phyloP scores from a whole-genome alignment of 2,888 invertebrate species.

The Macaria notata region DNA sequence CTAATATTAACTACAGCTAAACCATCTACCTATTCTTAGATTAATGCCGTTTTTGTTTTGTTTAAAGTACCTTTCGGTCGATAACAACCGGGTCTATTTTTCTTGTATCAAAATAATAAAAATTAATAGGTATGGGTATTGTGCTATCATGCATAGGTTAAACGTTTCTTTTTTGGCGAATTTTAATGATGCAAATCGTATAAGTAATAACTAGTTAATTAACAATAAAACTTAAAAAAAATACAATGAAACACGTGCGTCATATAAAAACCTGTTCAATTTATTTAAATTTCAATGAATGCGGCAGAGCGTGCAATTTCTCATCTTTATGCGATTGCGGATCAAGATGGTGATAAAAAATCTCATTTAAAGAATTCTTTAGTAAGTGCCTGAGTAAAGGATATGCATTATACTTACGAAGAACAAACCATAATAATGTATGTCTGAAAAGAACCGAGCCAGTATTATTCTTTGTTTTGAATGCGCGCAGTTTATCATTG shows the following conservation, averaged over 20 bases:
- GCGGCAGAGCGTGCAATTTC: slow-evolving; percentile 4
- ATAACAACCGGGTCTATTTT: no score
- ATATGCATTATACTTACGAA: not conserved
- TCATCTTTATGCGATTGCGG: slow-evolving; percentile 9
- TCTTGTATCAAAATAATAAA: no score
- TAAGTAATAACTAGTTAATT: not conserved
- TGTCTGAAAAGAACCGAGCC: not conserved
- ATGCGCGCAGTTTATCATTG: no score
- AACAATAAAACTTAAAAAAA: not conserved
- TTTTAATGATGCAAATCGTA: no score
- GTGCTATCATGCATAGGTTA: no score
- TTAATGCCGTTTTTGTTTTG: no score
- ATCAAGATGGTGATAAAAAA: slow-evolving; percentile 11
- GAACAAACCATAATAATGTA: not conserved
- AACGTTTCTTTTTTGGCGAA: no score
- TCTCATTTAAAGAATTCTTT: slow-evolving; percentile 4
- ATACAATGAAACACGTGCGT: not conserved
- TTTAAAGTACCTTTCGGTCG: no score
- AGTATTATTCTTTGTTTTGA: no score
- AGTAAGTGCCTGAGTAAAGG: not conserved
- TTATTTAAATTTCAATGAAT: slow-evolving; percentile 10
- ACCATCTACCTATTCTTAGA: no score
- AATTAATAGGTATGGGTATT: no score
- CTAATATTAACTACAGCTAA: not conserved
- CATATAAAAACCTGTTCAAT: slow-evolving; percentile 16